A percentile compares a stretch with the other conserved stretches of the same genome.
Conservation (phyloP, 2,113 vertebrate genomes). For the Grallaria varia region DNA sequence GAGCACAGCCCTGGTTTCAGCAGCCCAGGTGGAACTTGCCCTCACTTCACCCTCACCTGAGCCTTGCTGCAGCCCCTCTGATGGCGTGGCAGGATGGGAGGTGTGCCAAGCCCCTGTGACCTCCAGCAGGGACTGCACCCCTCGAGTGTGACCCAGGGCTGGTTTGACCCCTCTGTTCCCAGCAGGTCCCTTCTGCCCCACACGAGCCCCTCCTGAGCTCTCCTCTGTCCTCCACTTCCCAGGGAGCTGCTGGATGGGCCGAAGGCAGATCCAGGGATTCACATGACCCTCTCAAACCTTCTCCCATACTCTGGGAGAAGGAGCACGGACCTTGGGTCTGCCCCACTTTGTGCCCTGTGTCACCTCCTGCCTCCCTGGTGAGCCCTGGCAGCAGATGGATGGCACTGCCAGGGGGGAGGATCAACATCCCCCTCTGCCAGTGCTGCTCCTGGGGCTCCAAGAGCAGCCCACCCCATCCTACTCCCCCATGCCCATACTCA, state of each 20-base stretch:
- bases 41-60: neutral
- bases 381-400: accelerated
- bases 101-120: neutral
- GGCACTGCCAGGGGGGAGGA: neutral
- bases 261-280: neutral
- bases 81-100: accelerated
- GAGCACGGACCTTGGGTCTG: neutral
- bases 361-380: neutral
- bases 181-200: neutral
- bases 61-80: neutral
- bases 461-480: neutral
- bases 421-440: neutral
- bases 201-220: neutral
- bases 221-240: neutral
- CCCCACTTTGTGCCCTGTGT: neutral
- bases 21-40: neutral
- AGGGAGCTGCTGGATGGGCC: neutral
- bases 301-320: neutral
- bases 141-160: neutral
- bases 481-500: neutral
- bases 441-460: neutral
- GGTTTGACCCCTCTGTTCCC: neutral
- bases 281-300: neutral
- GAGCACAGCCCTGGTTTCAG: neutral
- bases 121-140: too few species aligned